Evolutionary conservation across 2,797 vertebrate genomes (phyloP).

Genomic region (Catharus ustulatus): DNA sequence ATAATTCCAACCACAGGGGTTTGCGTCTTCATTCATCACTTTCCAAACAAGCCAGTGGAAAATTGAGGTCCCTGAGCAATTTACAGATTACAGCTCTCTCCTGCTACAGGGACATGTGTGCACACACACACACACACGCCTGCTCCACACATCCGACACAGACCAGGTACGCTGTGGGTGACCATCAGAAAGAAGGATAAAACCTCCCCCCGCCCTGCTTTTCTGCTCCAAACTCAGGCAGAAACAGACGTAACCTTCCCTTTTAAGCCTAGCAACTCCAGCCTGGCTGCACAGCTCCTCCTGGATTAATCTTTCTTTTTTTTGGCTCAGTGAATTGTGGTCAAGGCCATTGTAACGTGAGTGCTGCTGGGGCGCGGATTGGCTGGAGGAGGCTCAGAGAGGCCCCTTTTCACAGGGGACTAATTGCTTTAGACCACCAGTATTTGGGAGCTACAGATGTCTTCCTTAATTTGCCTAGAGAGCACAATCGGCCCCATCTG

Average conservation of each 20-base stretch:
- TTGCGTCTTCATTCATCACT: constrained; percentile 73
- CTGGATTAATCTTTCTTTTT: constrained; percentile 86
- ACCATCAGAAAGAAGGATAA: background rate
- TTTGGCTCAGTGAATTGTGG: constrained; percentile 88
- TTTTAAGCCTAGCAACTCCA: constrained; percentile 76
- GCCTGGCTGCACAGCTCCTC: constrained; percentile 77
- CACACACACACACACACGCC: fast-evolving
- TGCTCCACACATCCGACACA: background rate
- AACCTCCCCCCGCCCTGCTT: background rate
- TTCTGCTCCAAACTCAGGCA: constrained; percentile 50
- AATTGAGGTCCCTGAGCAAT: constrained; percentile 70
- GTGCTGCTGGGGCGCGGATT: constrained; percentile 81
- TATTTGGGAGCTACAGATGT: constrained; percentile 96
- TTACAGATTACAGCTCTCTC: constrained; percentile 65
- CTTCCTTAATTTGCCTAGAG: constrained; percentile 95
- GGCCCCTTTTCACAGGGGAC: constrained; percentile 87
- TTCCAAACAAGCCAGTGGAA: constrained; percentile 70
- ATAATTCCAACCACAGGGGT: constrained; percentile 68
- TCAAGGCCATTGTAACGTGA: constrained; percentile 89
- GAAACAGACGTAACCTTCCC: constrained; percentile 73
- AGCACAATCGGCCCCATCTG: constrained; percentile 98
- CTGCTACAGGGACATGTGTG: constrained; percentile 1
- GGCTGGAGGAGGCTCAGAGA: constrained; percentile 82
- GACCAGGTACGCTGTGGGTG: background rate
- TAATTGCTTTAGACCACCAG: constrained; percentile 94